These are phyloP conservation scores for Aphrocallistes beatrix DNA, from an alignment of 37 sponge, comb jelly and placozoan genomes.

Conservation along the genomic window DNA sequence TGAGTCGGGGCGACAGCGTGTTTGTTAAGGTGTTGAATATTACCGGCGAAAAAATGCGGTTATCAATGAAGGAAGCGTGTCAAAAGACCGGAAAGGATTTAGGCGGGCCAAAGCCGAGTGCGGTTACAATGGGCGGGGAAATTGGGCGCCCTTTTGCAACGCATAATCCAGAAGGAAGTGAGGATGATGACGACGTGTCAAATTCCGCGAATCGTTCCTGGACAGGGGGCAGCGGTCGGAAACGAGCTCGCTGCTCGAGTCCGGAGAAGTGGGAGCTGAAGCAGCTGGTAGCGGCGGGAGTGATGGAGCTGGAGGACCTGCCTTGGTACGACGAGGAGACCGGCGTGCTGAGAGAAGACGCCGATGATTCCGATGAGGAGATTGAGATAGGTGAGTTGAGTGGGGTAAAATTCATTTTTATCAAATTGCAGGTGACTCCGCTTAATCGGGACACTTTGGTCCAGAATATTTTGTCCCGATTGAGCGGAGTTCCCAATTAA, in stretches of 20 bases:
- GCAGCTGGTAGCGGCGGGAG: constrained; percentile 90
- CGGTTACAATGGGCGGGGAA: constrained; percentile 45
- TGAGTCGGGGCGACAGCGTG: constrained; percentile 71
- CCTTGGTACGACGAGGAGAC: constrained; percentile 87
- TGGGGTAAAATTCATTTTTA: neutral
- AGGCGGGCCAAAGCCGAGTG: constrained; percentile 36
- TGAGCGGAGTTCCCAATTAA: no score
- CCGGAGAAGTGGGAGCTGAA: constrained; percentile 98
- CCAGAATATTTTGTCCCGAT: no score
- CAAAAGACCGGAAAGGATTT: constrained; percentile 79
- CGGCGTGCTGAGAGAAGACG: constrained; percentile 46
- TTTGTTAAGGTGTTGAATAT: constrained; percentile 81
- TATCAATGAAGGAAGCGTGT: constrained; percentile 93
- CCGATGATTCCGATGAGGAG: constrained; percentile 71
- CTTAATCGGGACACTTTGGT: no score
- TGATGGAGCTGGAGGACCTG: constrained; percentile 76
- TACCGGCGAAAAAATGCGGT: constrained; percentile 70
- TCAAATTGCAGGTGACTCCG: no score
- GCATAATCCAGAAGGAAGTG: constrained; percentile 67
- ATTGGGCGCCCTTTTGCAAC: constrained; percentile 20
- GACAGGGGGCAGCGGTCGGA: neutral
- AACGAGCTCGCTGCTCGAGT: neutral
- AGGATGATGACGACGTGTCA: constrained; percentile 5
- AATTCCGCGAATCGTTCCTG: constrained; percentile 8
- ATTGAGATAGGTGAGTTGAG: constrained; percentile 39